Base-by-base conservation (phyloP, 2,113 vertebrate genomes). In the Argyrosomus japonicus region DNA sequence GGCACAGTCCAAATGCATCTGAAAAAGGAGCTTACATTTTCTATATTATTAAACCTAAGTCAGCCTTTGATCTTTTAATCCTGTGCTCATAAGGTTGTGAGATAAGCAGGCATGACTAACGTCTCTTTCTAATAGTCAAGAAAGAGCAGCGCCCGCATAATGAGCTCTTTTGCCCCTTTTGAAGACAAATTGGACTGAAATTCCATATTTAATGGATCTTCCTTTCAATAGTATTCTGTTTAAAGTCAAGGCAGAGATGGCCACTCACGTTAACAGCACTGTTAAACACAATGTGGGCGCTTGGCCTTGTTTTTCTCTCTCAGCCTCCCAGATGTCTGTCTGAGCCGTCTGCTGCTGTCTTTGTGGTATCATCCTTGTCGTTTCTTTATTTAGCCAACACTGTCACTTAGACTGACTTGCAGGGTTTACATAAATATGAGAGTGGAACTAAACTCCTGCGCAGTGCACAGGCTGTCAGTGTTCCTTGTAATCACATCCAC, bases 1-100 rank as follows among this genome's bases (percentile, higher is more conserved):
- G 89, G 84, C 88, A 68, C 67, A 90, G 92, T 91, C 88, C 92
- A 90, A 90, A 92, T 93, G 93, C 93, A 91, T 93, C 95, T 95
- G 94, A 95, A 95, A 93, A 94, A 93, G 90, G 94, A 94, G 96
- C 95, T 96, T 96, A 97, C 93, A 93, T 96, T 95, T 94, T 96
- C 96, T 96, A 96, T 97, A 96, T 96, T 93, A 94, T 95, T 95
- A 96, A 96, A 96, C 96, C 86, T 95, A 96, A 96, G 96, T 96
- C 97, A 89, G 92, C 95, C 97, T 99, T 98, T 98, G 97, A 99
- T 99, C 97, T 97, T 96, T 96, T 98, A 98, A 99, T 99, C 97
- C 97, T 85, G 93, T 94, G 94, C 97, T 97, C 96, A 97, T 97
- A 97, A 97, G 96, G 96, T 97, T 98, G 97, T 95, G 94, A 96